These are phyloP conservation scores for Hydrotaea diabolus DNA, from an alignment of 2,888 invertebrate genomes.

Conservation along the genomic window DNA sequence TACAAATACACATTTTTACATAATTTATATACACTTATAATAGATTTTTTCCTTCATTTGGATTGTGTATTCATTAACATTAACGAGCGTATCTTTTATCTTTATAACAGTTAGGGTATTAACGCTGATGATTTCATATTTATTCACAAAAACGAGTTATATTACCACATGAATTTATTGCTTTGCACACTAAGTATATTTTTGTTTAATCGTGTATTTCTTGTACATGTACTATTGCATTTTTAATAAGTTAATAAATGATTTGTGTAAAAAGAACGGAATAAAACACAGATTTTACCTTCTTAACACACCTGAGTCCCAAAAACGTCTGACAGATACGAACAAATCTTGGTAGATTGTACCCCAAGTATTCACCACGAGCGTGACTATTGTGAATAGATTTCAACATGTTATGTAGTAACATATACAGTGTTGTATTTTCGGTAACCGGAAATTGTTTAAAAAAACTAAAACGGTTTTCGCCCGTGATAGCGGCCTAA, in stretches of 20 bases:
- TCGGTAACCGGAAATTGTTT: constrained; percentile 26
- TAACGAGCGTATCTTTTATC: not conserved
- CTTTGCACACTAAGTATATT: constrained; percentile 40
- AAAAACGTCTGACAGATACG: constrained; percentile 70
- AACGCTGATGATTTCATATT: constrained; percentile 61
- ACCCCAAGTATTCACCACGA: not conserved
- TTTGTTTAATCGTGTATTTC: constrained; percentile 58
- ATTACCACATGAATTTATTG: constrained; percentile 44
- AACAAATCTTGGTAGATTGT: constrained; percentile 47
- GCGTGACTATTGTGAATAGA: constrained; percentile 44
- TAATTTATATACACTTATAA: constrained; percentile 62
- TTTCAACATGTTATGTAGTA: not conserved
- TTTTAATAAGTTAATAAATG: constrained; percentile 49
- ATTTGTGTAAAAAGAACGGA: constrained; percentile 48
- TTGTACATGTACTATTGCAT: constrained; percentile 60
- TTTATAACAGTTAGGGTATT: constrained; percentile 37
- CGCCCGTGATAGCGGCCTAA: too few species aligned
- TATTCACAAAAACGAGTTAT: constrained; percentile 68
- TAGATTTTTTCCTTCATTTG: constrained; percentile 34
- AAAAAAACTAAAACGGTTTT: not conserved
- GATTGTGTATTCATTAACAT: constrained; percentile 54
- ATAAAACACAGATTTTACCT: constrained; percentile 67
- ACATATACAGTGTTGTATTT: constrained; percentile 41
- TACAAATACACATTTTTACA: constrained; percentile 61
- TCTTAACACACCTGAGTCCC: constrained; percentile 72